A percentile compares a stretch with the other conserved stretches of the same genome.
Evolutionary conservation across 2,113 vertebrate genomes (phyloP).

Genomic region (Cyprinodon brontotheroides): DNA sequence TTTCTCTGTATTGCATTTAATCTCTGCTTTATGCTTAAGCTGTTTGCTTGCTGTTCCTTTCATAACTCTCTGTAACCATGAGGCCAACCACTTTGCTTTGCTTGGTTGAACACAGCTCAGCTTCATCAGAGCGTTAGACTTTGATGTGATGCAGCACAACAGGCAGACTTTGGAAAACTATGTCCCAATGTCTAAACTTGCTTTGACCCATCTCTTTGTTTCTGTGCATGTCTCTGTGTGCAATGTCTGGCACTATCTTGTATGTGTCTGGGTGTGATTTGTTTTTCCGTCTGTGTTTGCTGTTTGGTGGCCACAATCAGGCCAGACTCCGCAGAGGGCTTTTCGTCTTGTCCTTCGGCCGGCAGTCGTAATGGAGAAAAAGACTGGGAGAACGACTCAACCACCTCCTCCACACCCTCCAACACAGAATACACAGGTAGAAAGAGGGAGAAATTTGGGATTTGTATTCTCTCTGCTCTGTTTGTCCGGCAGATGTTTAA

Average conservation of each 20-base stretch:
- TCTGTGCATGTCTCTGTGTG: constrained; percentile 38
- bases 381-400: constrained; percentile 97
- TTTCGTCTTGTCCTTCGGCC: constrained; percentile 88
- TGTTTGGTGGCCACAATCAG: constrained; percentile 73
- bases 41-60: constrained; percentile 36
- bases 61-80: constrained; percentile 18
- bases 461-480: background rate
- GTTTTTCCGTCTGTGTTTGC: constrained; percentile 13
- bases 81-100: constrained; percentile 47
- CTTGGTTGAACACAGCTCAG: constrained; percentile 59
- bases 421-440: constrained; percentile 96
- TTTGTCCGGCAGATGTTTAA: background rate
- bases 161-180: constrained; percentile 43
- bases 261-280: background rate
- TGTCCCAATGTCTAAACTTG: constrained; percentile 56
- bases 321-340: constrained; percentile 92
- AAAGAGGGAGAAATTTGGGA: background rate
- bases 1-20: constrained; percentile 16
- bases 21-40: constrained; percentile 31
- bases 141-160: constrained; percentile 50
- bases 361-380: constrained; percentile 94
- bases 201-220: constrained; percentile 43
- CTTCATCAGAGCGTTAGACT: constrained; percentile 14
- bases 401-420: constrained; percentile 93
- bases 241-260: background rate